Base-by-base conservation (phyloP, 2,113 vertebrate genomes). In the Crocuta crocuta region DNA sequence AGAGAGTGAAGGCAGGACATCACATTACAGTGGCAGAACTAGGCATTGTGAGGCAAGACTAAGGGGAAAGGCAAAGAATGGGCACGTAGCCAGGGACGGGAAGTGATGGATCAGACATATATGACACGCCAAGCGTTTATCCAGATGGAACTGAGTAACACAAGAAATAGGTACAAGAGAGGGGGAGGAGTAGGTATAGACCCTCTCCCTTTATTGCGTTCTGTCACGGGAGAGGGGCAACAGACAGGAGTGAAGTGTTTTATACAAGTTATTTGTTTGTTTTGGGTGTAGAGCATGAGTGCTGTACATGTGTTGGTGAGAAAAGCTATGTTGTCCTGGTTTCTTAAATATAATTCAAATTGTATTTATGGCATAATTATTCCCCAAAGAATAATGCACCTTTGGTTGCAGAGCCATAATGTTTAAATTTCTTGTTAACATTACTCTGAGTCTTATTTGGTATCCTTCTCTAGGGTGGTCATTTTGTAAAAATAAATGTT, bases 381-480 rank as follows among this genome's bases (percentile, higher is more conserved):
- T 80, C 28, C 31, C 70, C 80, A 84, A 84, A 88, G n/a, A 71
- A 80, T 21, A 73, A 50, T 71, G 66, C 7, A 76, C 15, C 12
- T 84, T 94, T 87, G 80, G 48, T 76, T 83, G 39, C n/a, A 74
- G 24, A 95, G 63, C n/a, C 2, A 50, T 89, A 63, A n/a, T 80
- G 24, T 95, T 90, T 81, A 45, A 83, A 58, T 84, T 89, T 92
- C 16, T 79, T 66, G 31, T 55, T 87, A 55, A 86, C 17, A 96
- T 91, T 28, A 53, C 7, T 90, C 31, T 79, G 39, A 73, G 53
- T 91, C 80, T 97, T 81, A 70, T 82, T 96, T 95, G 50, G 10
- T 76, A 78, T 68, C 0, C 6, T 79, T 11, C 53, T 68, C 19
- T 58, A 11, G 63, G 21, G 73, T 70, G 50, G 63, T 73, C 35